Conservation (phyloP, 2,797 vertebrate species). For the Gobio occitaniae region DNA sequence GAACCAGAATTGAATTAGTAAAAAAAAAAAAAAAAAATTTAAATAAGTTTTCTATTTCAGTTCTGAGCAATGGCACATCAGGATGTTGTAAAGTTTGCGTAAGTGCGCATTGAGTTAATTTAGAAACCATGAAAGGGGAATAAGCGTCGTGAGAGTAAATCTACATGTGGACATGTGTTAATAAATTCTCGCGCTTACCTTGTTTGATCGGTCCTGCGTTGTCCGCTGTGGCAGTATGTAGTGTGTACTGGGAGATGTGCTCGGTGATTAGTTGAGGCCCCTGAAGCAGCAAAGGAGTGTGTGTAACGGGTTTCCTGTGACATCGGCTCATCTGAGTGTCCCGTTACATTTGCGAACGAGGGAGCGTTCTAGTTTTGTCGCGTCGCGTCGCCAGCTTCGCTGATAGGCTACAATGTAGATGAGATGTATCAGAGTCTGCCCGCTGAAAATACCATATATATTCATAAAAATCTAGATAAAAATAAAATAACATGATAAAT, state of each 20-base stretch:
- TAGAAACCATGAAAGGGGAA: not conserved
- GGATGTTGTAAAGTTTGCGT: slow-evolving; percentile 21
- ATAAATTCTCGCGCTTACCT: slow-evolving; percentile 15
- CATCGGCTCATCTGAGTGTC: slow-evolving; percentile 79
- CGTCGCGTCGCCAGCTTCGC: slow-evolving; percentile 2
- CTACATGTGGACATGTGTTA: not conserved
- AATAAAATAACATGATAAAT: not conserved
- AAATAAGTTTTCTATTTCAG: not conserved
- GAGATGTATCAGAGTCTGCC: not conserved
- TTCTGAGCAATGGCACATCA: not conserved
- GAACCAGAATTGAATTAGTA: not conserved
- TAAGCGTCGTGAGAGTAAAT: not conserved
- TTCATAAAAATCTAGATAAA: not conserved
- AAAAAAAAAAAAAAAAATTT: not conserved
- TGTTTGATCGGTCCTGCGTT: not conserved
- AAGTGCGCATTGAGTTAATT: slow-evolving; percentile 9
- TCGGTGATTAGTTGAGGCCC: slow-evolving; percentile 15
- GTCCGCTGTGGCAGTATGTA: not conserved
- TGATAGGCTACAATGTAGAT: not conserved
- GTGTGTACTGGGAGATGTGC: slow-evolving; percentile 23
- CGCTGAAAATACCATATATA: not conserved
- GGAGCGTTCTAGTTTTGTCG: not conserved
- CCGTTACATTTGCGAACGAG: slow-evolving; percentile 1
- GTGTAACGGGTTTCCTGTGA: slow-evolving; percentile 81
- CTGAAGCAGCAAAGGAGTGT: slow-evolving; percentile 35